phyloP scores from a whole-genome alignment of 2,113 vertebrate species.

The Ovis canadensis region DNA sequence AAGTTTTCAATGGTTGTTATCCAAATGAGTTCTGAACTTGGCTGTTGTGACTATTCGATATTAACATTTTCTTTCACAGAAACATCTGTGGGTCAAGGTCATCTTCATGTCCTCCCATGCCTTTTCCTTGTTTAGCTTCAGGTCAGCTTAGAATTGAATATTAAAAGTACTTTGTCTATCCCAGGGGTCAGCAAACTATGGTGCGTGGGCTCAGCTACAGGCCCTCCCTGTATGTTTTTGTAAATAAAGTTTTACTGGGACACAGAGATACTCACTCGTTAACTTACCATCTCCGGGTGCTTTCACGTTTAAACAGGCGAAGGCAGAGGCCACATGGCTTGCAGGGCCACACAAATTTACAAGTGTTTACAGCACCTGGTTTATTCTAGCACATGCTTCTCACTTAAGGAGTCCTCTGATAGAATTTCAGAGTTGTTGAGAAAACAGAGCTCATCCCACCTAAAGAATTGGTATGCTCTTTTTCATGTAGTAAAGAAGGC shows the following conservation, averaged over 20 bases:
- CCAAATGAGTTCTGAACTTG: background rate
- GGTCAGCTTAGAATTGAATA: slow-evolving; percentile 1
- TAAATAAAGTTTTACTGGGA: slow-evolving; percentile 26
- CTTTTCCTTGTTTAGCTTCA: background rate
- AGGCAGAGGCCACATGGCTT: background rate
- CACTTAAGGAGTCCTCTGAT: background rate
- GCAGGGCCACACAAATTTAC: background rate
- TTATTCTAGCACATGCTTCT: background rate
- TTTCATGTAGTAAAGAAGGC: background rate
- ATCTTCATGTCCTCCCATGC: background rate
- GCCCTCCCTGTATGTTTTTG: background rate
- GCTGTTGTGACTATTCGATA: background rate
- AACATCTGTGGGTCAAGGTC: background rate
- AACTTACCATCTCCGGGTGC: background rate
- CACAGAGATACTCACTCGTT: background rate
- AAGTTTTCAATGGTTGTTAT: background rate
- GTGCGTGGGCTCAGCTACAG: background rate
- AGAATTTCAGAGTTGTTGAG: background rate
- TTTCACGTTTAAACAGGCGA: background rate
- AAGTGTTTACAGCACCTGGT: background rate
- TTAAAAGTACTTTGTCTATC: background rate
- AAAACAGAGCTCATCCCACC: background rate
- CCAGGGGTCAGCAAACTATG: background rate
- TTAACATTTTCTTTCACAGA: background rate
- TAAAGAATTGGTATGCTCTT: background rate